A percentile compares a stretch with the other conserved stretches of the same genome.
These are phyloP conservation scores for Setipinna tenuifilis DNA, from an alignment of 2,797 vertebrate genomes.

Conservation along the genomic window DNA sequence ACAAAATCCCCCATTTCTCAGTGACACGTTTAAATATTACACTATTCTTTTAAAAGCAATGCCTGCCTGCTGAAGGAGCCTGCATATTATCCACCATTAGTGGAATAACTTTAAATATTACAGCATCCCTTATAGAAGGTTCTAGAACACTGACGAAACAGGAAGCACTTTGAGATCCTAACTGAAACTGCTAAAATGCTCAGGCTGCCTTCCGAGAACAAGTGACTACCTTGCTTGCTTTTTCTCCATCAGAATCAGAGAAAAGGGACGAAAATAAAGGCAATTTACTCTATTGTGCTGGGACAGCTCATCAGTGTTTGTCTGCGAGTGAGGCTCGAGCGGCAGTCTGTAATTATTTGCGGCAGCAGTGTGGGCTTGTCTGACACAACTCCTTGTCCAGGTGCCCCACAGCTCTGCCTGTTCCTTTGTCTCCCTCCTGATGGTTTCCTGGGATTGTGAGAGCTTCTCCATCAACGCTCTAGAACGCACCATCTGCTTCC, in stretches of 20 bases:
- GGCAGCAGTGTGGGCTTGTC: background rate
- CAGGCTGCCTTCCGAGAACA: background rate
- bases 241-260: background rate
- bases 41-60: background rate
- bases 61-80: background rate
- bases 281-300: slow-evolving; percentile 37
- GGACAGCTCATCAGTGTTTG: slow-evolving; percentile 40
- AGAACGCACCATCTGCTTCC: slow-evolving; percentile 58
- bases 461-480: slow-evolving; percentile 43
- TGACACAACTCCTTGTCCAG: slow-evolving; percentile 31
- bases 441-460: slow-evolving; percentile 50
- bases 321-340: slow-evolving; percentile 29
- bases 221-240: background rate
- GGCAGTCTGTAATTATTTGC: background rate
- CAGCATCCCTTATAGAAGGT: background rate
- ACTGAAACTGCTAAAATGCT: background rate
- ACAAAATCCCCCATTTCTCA: background rate
- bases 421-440: slow-evolving; percentile 40
- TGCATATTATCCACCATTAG: background rate
- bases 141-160: background rate
- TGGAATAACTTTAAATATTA: slow-evolving; percentile 2
- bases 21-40: slow-evolving; percentile 8
- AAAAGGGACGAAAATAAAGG: slow-evolving; percentile 13
- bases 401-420: slow-evolving; percentile 29
- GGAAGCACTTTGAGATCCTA: background rate